Evolutionary conservation across 2,888 invertebrate species (phyloP), one percentile per base, ranked within the genome.

Genomic region (Yponomeuta sedellus): DNA sequence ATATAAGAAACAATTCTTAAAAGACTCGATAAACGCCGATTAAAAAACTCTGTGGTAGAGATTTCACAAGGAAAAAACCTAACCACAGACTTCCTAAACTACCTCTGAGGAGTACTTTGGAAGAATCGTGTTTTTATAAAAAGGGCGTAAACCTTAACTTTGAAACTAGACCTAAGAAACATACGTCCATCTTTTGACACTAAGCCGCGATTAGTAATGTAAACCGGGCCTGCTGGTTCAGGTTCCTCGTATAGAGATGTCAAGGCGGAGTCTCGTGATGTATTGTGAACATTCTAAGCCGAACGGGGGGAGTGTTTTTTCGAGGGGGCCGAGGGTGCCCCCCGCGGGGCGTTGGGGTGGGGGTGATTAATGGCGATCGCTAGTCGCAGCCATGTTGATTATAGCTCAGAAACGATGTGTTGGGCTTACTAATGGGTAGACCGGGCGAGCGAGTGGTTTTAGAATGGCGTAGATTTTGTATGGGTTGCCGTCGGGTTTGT

Each of bases 181-280:
- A 28, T 28, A 28, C 5, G 2, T 2, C 2, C 28, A 2, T 28
- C 28, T 28, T 4, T 5, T 28, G 28, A 28, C 5, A 28, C 34
- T 34, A 34, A 34, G 8, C 34, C 34, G 34, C 34, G 6, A 34
- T 34, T 34, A 34, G 10, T 8, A 34, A 8, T 34, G 34, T 34
- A 34, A 34, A 6, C 34, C 6, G 6, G 34, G 34, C 10, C 10
- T 8, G 16, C 44, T 3, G 12, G 1, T 12, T 52, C 79, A 75
- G 77, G 77, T 74, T 81, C 81, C 83, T 83, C 91, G 83, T 92
- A 92, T 92, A 92, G 92, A 92, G 92, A 91, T 92, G 92, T 92
- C 92, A 92, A 91, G 92, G 92, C 92, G 92, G 92, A 82, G 92
- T 91, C 80, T 87, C 80, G 89, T 90, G 91, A 92, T 92, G 92